Evolutionary conservation across 2,113 vertebrate genomes (phyloP).

Genomic region (Micronycteris hirsuta): DNA sequence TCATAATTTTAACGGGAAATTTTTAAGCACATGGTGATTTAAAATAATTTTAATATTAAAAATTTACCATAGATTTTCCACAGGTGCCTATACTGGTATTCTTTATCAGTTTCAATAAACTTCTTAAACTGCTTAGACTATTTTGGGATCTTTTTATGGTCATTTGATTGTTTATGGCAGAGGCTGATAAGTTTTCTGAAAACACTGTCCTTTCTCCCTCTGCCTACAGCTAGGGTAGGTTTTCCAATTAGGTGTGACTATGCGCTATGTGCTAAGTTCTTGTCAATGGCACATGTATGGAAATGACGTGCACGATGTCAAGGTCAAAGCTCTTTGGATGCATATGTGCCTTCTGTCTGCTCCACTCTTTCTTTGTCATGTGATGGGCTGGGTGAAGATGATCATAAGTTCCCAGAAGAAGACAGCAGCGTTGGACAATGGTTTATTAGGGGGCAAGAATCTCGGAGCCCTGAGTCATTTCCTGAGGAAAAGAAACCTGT

Average conservation of each 20-base stretch:
- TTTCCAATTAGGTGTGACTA: background rate
- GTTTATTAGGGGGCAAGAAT: background rate
- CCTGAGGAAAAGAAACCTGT: background rate
- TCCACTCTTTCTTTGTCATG: background rate
- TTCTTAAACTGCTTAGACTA: background rate
- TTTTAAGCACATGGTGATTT: background rate
- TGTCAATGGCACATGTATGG: fast-evolving
- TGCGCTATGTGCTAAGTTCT: background rate
- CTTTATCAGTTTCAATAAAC: background rate
- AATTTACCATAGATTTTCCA: background rate
- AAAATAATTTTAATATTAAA: background rate
- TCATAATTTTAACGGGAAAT: background rate
- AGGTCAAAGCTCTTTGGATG: background rate
- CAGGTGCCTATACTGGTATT: background rate
- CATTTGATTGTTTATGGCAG: background rate
- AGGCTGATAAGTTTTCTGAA: background rate
- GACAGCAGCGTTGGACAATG: background rate
- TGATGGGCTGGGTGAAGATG: background rate
- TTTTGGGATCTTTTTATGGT: background rate
- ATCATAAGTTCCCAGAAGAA: background rate
- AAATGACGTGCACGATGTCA: background rate
- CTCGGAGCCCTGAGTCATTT: background rate
- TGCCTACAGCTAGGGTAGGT: background rate
- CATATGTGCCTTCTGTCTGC: background rate
- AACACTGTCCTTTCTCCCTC: background rate